phyloP scores from a whole-genome alignment of 2,888 invertebrate species.

The Agrotis segetum region DNA sequence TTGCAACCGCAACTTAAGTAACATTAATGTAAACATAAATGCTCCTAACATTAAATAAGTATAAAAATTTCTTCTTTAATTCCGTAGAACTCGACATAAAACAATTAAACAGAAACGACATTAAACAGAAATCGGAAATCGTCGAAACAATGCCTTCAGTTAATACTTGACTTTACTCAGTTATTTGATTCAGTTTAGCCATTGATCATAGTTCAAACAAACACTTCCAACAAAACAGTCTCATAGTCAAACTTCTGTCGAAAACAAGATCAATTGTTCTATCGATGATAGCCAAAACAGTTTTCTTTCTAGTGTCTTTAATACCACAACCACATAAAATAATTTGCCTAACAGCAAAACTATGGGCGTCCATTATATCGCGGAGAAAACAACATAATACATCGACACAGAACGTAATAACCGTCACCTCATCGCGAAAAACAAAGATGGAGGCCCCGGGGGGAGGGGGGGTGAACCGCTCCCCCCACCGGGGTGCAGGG shows the following conservation, averaged over 20 bases:
- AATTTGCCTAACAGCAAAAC: conserved; percentile 42
- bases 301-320: not conserved
- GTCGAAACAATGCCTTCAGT: too few relatives aligned
- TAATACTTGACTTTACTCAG: too few relatives aligned
- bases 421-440: conserved; percentile 79
- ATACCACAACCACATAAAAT: not conserved
- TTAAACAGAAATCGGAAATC: too few relatives aligned
- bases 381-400: conserved; percentile 71
- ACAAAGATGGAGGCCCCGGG: conserved; percentile 78
- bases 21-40: too few relatives aligned
- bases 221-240: not conserved
- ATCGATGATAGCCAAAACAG: not conserved
- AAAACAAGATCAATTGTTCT: not conserved
- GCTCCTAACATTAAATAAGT: too few relatives aligned
- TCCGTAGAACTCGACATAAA: too few relatives aligned
- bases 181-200: too few relatives aligned
- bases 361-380: conserved; percentile 57
- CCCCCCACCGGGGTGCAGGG: conserved; percentile 42
- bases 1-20: too few relatives aligned
- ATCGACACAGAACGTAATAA: conserved; percentile 69
- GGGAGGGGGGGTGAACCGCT: conserved; percentile 29
- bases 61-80: too few relatives aligned
- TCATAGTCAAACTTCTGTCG: not conserved
- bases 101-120: too few relatives aligned
- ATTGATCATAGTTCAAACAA: not conserved